Conservation (phyloP, 30 jellyfish, hydroid and myxozoan genomes). For the Morbakka virulenta region DNA sequence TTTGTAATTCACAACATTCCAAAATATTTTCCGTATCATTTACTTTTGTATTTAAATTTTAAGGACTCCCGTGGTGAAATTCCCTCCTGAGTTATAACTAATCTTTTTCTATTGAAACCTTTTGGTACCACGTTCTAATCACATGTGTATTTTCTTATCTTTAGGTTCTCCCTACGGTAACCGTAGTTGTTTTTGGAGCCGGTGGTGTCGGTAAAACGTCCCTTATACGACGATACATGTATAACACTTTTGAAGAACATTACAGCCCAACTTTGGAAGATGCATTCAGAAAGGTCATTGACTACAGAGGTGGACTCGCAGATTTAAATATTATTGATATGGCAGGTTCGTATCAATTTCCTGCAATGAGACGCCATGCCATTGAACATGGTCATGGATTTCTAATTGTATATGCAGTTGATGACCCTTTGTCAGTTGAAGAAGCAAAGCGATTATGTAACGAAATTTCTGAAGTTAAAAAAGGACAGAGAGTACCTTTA, state of each 20-base stretch:
- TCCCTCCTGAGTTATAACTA: no score
- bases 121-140: no score
- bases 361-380: constrained; percentile 95
- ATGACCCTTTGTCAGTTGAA: constrained; percentile 59
- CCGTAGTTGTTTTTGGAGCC: constrained; percentile 78
- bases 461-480: constrained; percentile 51
- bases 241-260: constrained; percentile 55
- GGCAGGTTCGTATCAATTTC: constrained; percentile 96
- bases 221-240: constrained; percentile 66
- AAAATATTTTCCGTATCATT: no score
- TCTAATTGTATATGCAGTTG: constrained; percentile 76
- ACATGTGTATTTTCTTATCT: neutral
- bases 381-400: constrained; percentile 87
- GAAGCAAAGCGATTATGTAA: constrained; percentile 83
- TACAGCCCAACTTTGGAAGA: constrained; percentile 89
- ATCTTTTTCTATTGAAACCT: no score
- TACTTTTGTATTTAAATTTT: no score
- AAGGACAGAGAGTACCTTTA: constrained; percentile 57
- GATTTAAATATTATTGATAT: constrained; percentile 88
- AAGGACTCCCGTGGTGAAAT: no score
- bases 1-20: no score
- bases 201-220: constrained; percentile 99
- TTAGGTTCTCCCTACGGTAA: constrained; percentile 42
- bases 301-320: constrained; percentile 51
- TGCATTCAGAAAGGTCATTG: constrained; percentile 71